phyloP scores from a whole-genome alignment of 2,797 vertebrate genomes.

The Gephyroberyx darwinii region DNA sequence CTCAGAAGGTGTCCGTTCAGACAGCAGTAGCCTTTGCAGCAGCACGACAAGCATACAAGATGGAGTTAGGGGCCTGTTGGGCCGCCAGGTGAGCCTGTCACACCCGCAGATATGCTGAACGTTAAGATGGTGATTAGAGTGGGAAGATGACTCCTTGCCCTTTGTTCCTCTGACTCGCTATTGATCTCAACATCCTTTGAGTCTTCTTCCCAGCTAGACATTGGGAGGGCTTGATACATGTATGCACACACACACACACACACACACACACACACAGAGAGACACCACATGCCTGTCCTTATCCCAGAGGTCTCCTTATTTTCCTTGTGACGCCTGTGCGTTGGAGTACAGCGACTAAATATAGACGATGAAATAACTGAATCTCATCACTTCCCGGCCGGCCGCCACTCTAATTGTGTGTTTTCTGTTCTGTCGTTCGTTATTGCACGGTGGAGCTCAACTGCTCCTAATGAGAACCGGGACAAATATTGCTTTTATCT shows the following conservation, averaged over 20 bases:
- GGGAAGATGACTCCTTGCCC: conserved; percentile 65
- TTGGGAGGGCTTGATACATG: conserved; percentile 4
- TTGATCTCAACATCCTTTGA: conserved; percentile 68
- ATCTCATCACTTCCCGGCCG: conserved; percentile 40
- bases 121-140: conserved; percentile 74
- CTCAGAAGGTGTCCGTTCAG: not conserved
- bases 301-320: conserved; percentile 53
- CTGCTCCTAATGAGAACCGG: conserved; percentile 58
- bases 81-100: conserved; percentile 60
- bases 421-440: conserved; percentile 58
- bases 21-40: conserved; percentile 6
- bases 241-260: not conserved
- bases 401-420: conserved; percentile 58
- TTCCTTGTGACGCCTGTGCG: conserved; percentile 37
- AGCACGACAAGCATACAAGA: conserved; percentile 24
- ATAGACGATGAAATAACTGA: conserved; percentile 53
- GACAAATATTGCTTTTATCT: conserved; percentile 69
- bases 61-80: conserved; percentile 45
- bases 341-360: conserved; percentile 39
- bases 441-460: conserved; percentile 39
- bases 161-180: conserved; percentile 66
- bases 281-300: not conserved
- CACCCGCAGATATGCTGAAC: conserved; percentile 64
- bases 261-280: not conserved
- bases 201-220: conserved; percentile 40